These are phyloP conservation scores for Leptodactylus fallax DNA, from an alignment of 2,797 vertebrate genomes.

Conservation along the genomic window DNA sequence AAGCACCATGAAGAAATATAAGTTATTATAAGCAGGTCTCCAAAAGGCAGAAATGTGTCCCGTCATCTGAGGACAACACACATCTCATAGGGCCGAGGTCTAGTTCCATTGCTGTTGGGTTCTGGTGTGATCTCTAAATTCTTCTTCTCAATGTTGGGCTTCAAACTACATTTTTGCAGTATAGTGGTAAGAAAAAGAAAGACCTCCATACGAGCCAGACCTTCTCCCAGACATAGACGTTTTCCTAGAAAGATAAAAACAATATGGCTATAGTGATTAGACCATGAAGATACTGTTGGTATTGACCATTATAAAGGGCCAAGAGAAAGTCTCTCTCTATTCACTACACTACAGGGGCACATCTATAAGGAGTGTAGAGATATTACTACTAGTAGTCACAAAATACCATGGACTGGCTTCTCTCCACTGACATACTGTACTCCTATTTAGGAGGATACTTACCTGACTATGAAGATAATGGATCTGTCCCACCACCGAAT, in stretches of 20 bases:
- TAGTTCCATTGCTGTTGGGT: constrained; percentile 68
- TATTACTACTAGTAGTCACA: too few species aligned
- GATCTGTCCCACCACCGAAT: too few species aligned
- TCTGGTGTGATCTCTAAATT: constrained; percentile 74
- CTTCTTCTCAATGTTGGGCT: constrained; percentile 68
- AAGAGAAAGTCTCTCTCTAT: too few species aligned
- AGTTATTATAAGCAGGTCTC: not conserved
- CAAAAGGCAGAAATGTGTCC: not conserved
- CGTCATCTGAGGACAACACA: constrained; percentile 56
- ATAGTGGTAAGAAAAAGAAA: constrained; percentile 72
- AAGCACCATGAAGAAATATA: not conserved
- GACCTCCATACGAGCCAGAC: constrained; percentile 77
- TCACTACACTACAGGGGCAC: too few species aligned
- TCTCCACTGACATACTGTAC: too few species aligned
- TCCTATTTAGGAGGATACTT: too few species aligned
- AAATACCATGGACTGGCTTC: too few species aligned
- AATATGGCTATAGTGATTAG: too few species aligned
- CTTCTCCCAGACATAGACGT: constrained; percentile 73
- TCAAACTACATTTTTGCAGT: constrained; percentile 73
- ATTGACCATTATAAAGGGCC: not conserved
- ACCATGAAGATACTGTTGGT: not conserved
- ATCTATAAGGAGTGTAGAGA: too few species aligned
- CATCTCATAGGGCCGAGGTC: constrained; percentile 52
- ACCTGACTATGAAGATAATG: too few species aligned
- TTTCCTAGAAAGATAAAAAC: constrained; percentile 65